Conservation (phyloP, 2,113 vertebrate species). For the Alaudala cheleensis region DNA sequence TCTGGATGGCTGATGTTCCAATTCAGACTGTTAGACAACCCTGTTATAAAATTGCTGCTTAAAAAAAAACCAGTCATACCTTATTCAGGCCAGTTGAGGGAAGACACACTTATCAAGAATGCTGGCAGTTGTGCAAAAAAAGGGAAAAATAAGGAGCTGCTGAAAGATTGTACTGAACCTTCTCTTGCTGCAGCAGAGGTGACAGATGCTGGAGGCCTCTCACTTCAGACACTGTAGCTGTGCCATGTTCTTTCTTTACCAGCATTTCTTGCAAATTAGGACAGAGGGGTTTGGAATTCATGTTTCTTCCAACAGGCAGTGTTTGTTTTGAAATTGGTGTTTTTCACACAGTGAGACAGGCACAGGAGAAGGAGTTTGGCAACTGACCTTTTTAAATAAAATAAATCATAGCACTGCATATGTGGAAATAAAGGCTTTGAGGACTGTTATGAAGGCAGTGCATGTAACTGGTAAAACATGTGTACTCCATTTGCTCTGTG, state of each 20-base stretch:
- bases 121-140: not conserved
- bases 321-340: not conserved
- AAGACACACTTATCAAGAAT: not conserved
- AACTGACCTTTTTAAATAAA: not conserved
- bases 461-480: not conserved
- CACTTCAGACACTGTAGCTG: not conserved
- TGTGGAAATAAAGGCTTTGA: not conserved
- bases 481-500: not conserved
- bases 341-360: not conserved
- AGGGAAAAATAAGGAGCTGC: not conserved
- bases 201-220: not conserved
- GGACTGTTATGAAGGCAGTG: not conserved
- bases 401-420: not conserved
- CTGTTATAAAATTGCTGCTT: not conserved
- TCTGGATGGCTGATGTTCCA: not conserved
- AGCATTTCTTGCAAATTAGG: not conserved
- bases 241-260: not conserved
- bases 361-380: not conserved
- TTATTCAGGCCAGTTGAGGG: not conserved
- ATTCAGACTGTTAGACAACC: not conserved
- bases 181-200: not conserved
- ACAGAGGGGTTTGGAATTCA: not conserved
- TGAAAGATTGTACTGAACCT: not conserved
- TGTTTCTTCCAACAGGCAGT: not conserved
- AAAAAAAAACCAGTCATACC: not conserved